Evolutionary conservation across 2,888 invertebrate species (phyloP).

Genomic region (Scotopteryx bipunctaria): DNA sequence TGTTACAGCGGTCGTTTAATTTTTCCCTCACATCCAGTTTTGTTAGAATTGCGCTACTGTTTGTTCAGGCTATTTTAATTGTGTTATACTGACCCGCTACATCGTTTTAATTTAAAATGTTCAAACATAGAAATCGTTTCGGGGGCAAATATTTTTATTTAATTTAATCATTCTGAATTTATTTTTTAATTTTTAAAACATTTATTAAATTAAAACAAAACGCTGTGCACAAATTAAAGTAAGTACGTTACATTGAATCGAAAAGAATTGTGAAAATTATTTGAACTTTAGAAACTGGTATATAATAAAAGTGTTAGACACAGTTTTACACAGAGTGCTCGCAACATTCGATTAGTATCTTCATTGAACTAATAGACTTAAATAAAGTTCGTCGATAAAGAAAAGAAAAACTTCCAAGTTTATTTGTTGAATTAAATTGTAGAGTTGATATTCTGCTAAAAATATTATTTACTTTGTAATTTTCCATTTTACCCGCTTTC

Average conservation of each 20-base stretch:
- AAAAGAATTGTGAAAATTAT: neutral
- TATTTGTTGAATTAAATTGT: neutral
- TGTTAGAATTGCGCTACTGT: conserved; percentile 21
- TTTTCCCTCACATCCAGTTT: conserved; percentile 1
- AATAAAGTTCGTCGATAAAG: neutral
- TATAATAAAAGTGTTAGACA: neutral
- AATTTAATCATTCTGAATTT: neutral
- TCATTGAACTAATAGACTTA: neutral
- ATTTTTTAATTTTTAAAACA: neutral
- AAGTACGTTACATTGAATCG: too few relatives aligned
- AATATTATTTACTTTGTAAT: neutral
- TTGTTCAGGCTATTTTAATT: conserved; percentile 34
- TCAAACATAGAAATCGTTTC: neutral
- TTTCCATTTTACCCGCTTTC: neutral
- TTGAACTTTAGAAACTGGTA: neutral
- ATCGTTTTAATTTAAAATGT: neutral
- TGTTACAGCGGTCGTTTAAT: conserved; percentile 35
- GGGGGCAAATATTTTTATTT: neutral
- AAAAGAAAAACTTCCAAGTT: neutral
- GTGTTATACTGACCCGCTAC: conserved; percentile 20
- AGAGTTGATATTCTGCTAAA: neutral
- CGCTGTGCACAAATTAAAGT: too few relatives aligned
- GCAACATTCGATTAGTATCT: neutral
- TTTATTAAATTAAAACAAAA: too few relatives aligned
- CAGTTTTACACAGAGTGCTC: neutral